Base-by-base conservation (phyloP, 2,113 vertebrate genomes). In the Leptobrachium leishanense region DNA sequence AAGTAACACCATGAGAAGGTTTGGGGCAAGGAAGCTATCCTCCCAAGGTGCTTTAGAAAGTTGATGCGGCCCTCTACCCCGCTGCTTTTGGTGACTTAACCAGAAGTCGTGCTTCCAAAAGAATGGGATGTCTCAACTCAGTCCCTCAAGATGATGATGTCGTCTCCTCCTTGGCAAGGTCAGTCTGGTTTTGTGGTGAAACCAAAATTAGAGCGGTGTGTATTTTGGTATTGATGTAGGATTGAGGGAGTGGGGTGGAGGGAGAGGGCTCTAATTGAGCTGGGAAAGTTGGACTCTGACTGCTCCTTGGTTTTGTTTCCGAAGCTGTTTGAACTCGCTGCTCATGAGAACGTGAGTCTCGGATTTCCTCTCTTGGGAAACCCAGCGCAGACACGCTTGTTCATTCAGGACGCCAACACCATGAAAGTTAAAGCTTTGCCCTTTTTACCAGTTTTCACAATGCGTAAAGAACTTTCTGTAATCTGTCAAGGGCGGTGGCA, bases 71-170 rank as follows among this genome's bases (percentile, higher is more conserved):
- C 8, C 44, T 46, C 8, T 46, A 46, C 8, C 44, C 44, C 44
- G 8, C 8, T 46, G 44, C 3, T 59, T 59, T 59, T 59, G 67
- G 15, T 74, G n/a, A 13, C 41, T 31, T 55, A 6, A 59, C 55
- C 10, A 8, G 67, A 63, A 65, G 76, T 41, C 15, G n/a, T 41
- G 15, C 68, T 59, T 1, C 62, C 13, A 64, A 55, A 40, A 67
- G 78, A 42, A 94, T 99, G 97, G 98, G 98, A 84, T 99, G 97
- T 1, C 79, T 89, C 7, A 96, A 92, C 89, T 96, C 96, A 0
- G 88, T 92, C 82, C 93, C 92, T 0, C 88, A 64, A 77, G 96
- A 97, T 66, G 91, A 95, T 82, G 86, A n/a, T n/a, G n/a, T n/a
- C n/a, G n/a, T n/a, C n/a, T n/a, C 82, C 77, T 72, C 88, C 6